Base-by-base conservation (phyloP, 2,888 invertebrate species). In the Ophion slaviceki region DNA sequence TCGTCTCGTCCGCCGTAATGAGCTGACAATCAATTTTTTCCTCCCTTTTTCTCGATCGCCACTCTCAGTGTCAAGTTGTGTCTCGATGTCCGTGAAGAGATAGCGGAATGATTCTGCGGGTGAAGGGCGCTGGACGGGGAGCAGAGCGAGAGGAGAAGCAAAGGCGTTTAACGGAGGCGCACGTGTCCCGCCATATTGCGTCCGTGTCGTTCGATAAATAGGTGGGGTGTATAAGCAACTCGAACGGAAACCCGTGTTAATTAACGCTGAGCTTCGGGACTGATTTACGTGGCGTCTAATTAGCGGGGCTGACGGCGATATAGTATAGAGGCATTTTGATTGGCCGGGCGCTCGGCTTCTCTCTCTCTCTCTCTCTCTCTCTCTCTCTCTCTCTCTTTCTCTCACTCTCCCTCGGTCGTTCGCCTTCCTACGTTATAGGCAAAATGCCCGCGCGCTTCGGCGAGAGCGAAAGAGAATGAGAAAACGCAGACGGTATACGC, bases 211-310 rank as follows among this genome's bases (percentile, higher is more conserved):
- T 91, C 92, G 90, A 92, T 92, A 92, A 92, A 92, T 92, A 92
- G 92, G 91, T 89, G 89, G 90, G 90, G 80, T 72, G 47, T 81
- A 81, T 91, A 92, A 92, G 92, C 92, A 91, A 92, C 90, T 92
- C 91, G 91, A 91, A 90, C 91, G 91, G 92, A 93, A 93, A 92
- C 92, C 91, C 92, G 93, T 92, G 93, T 93, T 93, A 93, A 93
- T 93, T 93, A 93, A 93, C 93, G 93, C 92, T 92, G 92, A 93
- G 92, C 93, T 93, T 93, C 93, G 93, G 92, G 92, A 92, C 93
- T 93, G 93, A 93, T 93, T 93, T 93, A 93, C 93, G 93, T 93
- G 93, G 93, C 93, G 93, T 93, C 93, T 93, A 93, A 93, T 93
- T 93, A 93, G 93, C 92, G 91, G 89, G 90, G 91, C 92, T 93